Evolutionary conservation across 2,888 invertebrate species (phyloP), one percentile per base, ranked within the genome.

Genomic region (Elmis aenea): DNA sequence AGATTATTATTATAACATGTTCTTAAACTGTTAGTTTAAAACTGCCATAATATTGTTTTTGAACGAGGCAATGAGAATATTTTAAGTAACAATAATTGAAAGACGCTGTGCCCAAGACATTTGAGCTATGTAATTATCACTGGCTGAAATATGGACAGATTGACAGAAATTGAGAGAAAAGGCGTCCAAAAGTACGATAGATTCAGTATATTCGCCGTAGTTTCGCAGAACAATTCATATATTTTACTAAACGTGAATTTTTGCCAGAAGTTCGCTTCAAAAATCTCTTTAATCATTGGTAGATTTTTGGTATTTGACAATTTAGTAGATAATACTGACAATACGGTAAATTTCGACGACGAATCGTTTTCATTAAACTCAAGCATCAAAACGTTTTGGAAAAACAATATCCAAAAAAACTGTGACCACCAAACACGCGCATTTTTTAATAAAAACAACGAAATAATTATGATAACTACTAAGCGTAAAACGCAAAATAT

Each of bases 51-150:
- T n/a, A n/a, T n/a, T n/a, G n/a, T n/a, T n/a, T n/a, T n/a, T n/a
- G n/a, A n/a, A n/a, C n/a, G n/a, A n/a, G n/a, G n/a, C n/a, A n/a
- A n/a, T n/a, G n/a, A n/a, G n/a, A n/a, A n/a, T n/a, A n/a, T n/a
- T n/a, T n/a, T n/a, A n/a, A n/a, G n/a, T n/a, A n/a, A n/a, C n/a
- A n/a, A n/a, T n/a, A 41, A 57, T 54, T 57, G 60, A 59, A 60
- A 60, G 60, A 62, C 60, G 54, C 48, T 52, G 52, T 50, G 59
- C 58, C 54, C 54, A 41, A 36, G 43, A 43, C n/a, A n/a, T 52
- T 57, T 57, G 61, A 63, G 61, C 60, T 59, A 58, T 58, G 51
- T 48, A 53, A 59, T 58, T 61, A 62, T 60, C 61, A 62, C 61
- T 56, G 55, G 55, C 53, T 50, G 52, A 46, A 55, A 48, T 50